These are phyloP conservation scores for Apamea monoglypha DNA, from an alignment of 2,888 invertebrate species.

Conservation along the genomic window DNA sequence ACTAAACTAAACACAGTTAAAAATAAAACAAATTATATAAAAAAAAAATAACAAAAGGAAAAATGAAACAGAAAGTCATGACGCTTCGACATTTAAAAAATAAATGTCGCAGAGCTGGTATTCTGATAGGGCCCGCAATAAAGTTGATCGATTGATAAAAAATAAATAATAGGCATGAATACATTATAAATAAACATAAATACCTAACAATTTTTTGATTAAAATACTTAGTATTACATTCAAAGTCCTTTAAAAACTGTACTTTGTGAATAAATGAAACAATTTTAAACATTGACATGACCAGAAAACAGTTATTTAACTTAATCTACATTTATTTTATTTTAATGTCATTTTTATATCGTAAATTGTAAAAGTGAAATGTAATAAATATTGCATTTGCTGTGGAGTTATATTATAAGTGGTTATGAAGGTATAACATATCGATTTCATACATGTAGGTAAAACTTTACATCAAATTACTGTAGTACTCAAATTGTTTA, in stretches of 20 bases:
- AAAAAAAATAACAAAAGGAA: too few species aligned
- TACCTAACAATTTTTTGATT: too few species aligned
- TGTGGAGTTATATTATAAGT: constrained; percentile 29
- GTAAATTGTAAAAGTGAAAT: constrained; percentile 30
- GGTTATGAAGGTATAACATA: constrained; percentile 18
- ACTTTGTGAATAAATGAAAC: too few species aligned
- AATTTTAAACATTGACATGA: neutral
- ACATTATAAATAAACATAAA: too few species aligned
- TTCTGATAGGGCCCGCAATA: too few species aligned
- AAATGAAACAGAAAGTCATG: too few species aligned
- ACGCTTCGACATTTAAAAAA: too few species aligned
- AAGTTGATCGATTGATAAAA: too few species aligned
- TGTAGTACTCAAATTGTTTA: constrained; percentile 7
- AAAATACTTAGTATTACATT: neutral
- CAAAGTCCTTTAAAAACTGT: neutral
- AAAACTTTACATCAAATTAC: constrained; percentile 15
- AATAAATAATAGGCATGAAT: too few species aligned
- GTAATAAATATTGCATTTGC: constrained; percentile 38
- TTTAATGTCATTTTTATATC: constrained; percentile 35
- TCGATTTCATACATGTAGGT: constrained; percentile 27
- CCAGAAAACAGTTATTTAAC: constrained; percentile 3
- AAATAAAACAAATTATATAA: too few species aligned
- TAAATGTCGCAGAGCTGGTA: too few species aligned
- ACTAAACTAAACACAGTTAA: too few species aligned
- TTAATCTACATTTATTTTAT: constrained; percentile 11